These are phyloP conservation scores for Colletes gigas DNA, from an alignment of 1,140 invertebrate genomes.

Conservation along the genomic window DNA sequence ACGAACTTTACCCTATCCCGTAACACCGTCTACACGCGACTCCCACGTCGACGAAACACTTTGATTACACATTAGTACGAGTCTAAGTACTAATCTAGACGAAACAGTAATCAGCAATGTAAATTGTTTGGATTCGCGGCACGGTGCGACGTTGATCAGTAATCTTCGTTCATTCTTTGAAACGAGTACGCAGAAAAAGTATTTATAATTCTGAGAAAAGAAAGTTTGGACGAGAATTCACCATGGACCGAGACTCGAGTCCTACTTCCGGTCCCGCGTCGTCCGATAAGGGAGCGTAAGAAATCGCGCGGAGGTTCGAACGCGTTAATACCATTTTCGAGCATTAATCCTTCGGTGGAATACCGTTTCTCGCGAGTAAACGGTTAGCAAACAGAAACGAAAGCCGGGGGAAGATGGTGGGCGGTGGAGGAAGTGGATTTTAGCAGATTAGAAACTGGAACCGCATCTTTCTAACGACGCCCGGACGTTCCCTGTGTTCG, in stretches of 20 bases:
- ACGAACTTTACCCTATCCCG: conserved; percentile 44
- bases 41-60: conserved; percentile 24
- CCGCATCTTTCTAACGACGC: conserved; percentile 54
- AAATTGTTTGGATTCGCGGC: conserved; percentile 3
- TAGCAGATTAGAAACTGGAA: conserved; percentile 53
- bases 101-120: conserved; percentile 51
- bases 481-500: conserved; percentile 13
- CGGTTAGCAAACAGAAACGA: not conserved
- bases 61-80: conserved; percentile 36
- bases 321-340: no score
- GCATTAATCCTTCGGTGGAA: no score
- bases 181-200: not conserved
- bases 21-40: conserved; percentile 20
- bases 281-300: not conserved
- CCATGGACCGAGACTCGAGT: no score
- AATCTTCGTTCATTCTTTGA: not conserved
- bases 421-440: conserved; percentile 19
- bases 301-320: no score
- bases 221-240: no score
- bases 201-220: no score
- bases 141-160: not conserved
- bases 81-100: conserved; percentile 28
- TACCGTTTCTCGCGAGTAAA: no score
- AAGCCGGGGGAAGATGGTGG: not conserved
- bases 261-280: no score